Evolutionary conservation across 2,888 invertebrate species (phyloP), one percentile per base, ranked within the genome.

Genomic region (Hirudinaria manillensis): DNA sequence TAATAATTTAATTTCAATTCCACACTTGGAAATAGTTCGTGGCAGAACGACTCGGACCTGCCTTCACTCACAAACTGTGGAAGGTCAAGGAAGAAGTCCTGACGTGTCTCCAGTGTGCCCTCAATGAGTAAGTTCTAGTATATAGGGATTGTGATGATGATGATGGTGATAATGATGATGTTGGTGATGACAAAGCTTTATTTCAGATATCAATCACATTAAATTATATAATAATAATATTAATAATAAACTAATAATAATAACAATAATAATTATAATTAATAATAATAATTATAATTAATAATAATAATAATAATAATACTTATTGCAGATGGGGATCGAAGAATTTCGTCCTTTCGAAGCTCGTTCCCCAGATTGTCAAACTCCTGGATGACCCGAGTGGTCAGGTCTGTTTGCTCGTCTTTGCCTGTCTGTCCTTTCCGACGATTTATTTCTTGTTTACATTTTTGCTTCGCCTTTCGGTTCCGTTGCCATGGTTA

Each of bases 1-100:
- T n/a, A n/a, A n/a, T 36, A 45, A 16, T 7, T 16, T 45, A 4
- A 45, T 7, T 10, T 45, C 16, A 45, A 45, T 16, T 1, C 16
- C 45, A 16, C 45, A n/a, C 45, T 16, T 10, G 45, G 45, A 45
- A 24, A 45, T 16, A 92, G 84, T 87, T 88, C 80, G 87, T 92
- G 76, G 88, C 92, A 80, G 93, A 93, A 80, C 89, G 90, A 83
- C 87, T 93, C 77, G 87, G 88, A 70, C 88, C 89, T 73, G 89
- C 90, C 29, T 89, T 94, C 82, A 88, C 89, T 80, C 95, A 96
- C 87, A 95, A 95, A 87, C 93, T 95, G 85, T 91, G 93, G 82
- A 93, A 94, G 87, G 91, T 96, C 53, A 87, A 94, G 74, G 94
- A 96, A 83, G 95, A 95, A 85, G 91, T 92, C 51, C 87, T 94